Percentiles rank a stretch among this genome's conserved stretches.
Evolutionary conservation across 1,140 invertebrate species (phyloP).

Genomic region (Onthophagus taurus): DNA sequence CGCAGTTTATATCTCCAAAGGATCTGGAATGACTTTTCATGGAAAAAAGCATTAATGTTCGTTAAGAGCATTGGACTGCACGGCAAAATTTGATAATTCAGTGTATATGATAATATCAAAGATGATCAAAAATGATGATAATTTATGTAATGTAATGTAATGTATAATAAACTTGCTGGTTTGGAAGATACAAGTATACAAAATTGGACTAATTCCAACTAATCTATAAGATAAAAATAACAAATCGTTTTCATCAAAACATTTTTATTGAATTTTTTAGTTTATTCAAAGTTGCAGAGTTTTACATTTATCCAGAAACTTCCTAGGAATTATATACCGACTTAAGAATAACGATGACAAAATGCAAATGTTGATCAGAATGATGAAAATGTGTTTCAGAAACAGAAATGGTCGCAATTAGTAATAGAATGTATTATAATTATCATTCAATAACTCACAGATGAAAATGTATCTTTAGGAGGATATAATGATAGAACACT

Average conservation of each 20-base stretch:
- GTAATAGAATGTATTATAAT: constrained; percentile 1
- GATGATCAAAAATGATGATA: too few species aligned
- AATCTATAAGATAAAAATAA: neutral
- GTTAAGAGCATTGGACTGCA: too few species aligned
- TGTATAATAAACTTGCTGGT: neutral
- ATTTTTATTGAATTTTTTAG: constrained; percentile 1
- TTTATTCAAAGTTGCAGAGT: neutral
- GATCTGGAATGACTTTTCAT: too few species aligned
- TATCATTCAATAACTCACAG: neutral
- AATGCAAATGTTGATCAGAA: neutral
- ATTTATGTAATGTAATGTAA: neutral
- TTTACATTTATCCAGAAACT: neutral
- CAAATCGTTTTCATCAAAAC: neutral
- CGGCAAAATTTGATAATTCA: too few species aligned
- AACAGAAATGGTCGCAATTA: neutral
- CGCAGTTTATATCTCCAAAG: too few species aligned
- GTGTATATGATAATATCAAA: too few species aligned
- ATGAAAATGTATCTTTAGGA: too few species aligned
- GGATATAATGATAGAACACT: too few species aligned
- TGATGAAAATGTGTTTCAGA: neutral
- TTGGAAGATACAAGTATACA: neutral
- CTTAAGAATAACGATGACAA: constrained; percentile 1
- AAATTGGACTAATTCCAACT: neutral
- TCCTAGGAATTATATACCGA: neutral
- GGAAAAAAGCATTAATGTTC: too few species aligned